These are phyloP conservation scores for honey bee (Apis mellifera) DNA, from an alignment of 1,140 invertebrate genomes.

Conservation along the genomic window DNA sequence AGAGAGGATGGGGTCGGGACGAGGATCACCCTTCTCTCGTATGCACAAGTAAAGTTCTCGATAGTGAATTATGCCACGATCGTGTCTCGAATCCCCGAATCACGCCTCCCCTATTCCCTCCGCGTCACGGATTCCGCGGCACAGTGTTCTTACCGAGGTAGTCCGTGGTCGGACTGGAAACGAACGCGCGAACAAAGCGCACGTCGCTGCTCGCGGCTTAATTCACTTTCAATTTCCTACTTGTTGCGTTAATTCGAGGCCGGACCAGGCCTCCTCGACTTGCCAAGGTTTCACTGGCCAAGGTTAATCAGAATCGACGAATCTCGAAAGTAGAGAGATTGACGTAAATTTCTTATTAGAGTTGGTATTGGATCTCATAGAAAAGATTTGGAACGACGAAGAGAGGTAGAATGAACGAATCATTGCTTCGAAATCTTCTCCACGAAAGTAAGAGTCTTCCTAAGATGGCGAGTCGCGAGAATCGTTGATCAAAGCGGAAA, in stretches of 20 bases:
- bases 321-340: too few relatives aligned
- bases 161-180: constrained; percentile 26
- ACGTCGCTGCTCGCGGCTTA: constrained; percentile 20
- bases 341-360: too few relatives aligned
- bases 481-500: too few relatives aligned
- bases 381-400: too few relatives aligned
- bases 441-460: too few relatives aligned
- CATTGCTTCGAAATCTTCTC: too few relatives aligned
- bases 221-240: constrained; percentile 42
- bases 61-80: constrained; percentile 54
- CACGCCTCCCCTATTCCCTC: not conserved
- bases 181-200: constrained; percentile 36
- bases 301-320: constrained; percentile 6
- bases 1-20: constrained; percentile 30
- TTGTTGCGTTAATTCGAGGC: constrained; percentile 50
- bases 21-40: not conserved
- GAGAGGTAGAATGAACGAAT: too few relatives aligned
- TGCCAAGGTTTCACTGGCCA: not conserved
- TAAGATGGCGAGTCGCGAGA: too few relatives aligned
- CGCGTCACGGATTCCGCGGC: constrained; percentile 19
- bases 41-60: constrained; percentile 21
- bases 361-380: too few relatives aligned
- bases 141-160: constrained; percentile 24
- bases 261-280: not conserved
- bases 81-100: constrained; percentile 54